Conservation (phyloP, 2,113 vertebrate species). For the Zosterops japonicus region DNA sequence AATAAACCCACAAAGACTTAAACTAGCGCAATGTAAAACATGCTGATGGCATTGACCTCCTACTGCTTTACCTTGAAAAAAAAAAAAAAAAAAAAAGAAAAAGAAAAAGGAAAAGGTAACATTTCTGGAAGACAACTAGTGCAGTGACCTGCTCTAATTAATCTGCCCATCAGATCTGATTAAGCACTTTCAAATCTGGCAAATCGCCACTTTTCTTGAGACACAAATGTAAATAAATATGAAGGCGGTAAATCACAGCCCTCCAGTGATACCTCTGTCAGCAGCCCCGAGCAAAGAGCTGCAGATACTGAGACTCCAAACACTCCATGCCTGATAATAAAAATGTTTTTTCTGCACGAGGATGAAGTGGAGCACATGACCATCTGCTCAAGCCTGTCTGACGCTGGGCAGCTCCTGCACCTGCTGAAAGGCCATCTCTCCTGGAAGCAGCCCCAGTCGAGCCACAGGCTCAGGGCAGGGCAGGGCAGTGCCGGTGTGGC, state of each 20-base stretch:
- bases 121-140: constrained; percentile 20
- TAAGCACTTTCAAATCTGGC: constrained; percentile 54
- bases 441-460: not conserved
- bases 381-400: not conserved
- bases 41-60: constrained; percentile 17
- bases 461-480: not conserved
- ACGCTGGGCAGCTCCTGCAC: not conserved
- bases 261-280: not conserved
- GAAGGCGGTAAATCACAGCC: not conserved
- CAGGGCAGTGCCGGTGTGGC: not conserved
- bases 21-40: constrained; percentile 35
- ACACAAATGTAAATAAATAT: constrained; percentile 34
- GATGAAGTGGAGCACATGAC: not conserved
- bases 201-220: constrained; percentile 45
- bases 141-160: not conserved
- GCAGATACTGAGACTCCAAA: not conserved
- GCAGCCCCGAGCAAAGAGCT: not conserved
- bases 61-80: constrained; percentile 50
- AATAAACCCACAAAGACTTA: constrained; percentile 21
- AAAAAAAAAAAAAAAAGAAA: not conserved
- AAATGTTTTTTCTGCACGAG: not conserved
- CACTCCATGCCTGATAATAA: not conserved
- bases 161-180: constrained; percentile 19
- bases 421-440: not conserved
- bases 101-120: not conserved